Evolutionary conservation across 2,797 vertebrate genomes (phyloP), one percentile per base, ranked within the genome.

Genomic region (Rallus crepitans): DNA sequence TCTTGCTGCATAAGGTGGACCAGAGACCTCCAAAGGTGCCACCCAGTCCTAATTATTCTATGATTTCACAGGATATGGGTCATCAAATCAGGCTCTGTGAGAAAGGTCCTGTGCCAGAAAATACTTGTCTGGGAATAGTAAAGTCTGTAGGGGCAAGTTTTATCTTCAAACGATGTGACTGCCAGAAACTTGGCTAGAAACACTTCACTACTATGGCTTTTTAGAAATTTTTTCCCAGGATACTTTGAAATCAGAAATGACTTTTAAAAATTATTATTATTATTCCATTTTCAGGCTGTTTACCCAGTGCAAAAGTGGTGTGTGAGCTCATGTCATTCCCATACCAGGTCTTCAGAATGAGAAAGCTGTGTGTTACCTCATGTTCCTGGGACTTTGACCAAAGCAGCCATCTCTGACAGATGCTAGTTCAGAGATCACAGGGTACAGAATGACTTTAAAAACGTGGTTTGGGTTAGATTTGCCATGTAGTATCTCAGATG

Each of bases 251-350:
- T 39, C 31, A 42, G 31, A 90, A 70, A n/a, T 24, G 50, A 23
- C 12, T 5, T n/a, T 18, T 12, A 63, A 15, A 63, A 15, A 15
- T 52, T 52, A 28, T 53, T 50, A 52, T 42, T 7, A 53, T 45
- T 7, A 57, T 84, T 90, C 76, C 40, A 47, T 80, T 90, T 95
- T 15, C 59, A 72, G 60, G 56, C 80, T 86, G 52, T 95, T 96
- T 95, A 82, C 63, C 63, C 63, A 52, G 52, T 93, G 70, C 50
- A 83, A 52, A 91, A 91, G 89, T 66, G 47, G 72, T 85, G 57
- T 42, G 63, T 97, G 90, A 96, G 76, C 94, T 95, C 80, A 88
- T 72, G 48, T 78, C 65, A 70, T 93, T 95, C 85, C 65, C 59
- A 81, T 66, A 89, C 59, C 61, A 53, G 31, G 47, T 90, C 94